Evolutionary conservation across 1,140 invertebrate genomes (phyloP).

Genomic region (Pomacea maculata): DNA sequence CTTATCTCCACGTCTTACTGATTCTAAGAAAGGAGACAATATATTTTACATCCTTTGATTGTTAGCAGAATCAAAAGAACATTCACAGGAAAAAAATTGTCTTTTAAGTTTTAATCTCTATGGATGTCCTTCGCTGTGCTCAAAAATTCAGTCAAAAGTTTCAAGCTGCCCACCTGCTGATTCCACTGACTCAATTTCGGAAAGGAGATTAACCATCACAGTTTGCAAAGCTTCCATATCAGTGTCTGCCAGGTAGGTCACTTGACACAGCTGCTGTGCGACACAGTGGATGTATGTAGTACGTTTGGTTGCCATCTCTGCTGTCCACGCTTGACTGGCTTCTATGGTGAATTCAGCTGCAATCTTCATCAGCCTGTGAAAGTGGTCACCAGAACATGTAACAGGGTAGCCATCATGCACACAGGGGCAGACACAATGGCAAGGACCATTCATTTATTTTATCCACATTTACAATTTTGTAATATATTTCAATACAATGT

Average conservation of each 20-base stretch:
- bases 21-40: no score
- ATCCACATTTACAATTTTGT: no score
- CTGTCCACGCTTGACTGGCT: conserved; percentile 65
- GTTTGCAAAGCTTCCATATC: conserved; percentile 69
- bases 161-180: conserved; percentile 65
- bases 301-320: conserved; percentile 69
- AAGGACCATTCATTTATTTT: no score
- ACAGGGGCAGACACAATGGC: no score
- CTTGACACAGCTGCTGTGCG: conserved; percentile 71
- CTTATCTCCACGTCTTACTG: no score
- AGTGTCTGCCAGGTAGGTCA: conserved; percentile 67
- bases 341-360: conserved; percentile 71
- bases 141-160: not conserved
- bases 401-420: not conserved
- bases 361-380: conserved; percentile 70
- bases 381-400: conserved; percentile 15
- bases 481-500: no score
- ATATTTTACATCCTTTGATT: no score
- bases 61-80: no score
- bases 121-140: no score
- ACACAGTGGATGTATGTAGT: conserved; percentile 72
- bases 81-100: no score
- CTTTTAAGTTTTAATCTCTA: no score
- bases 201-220: conserved; percentile 70
- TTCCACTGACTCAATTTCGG: conserved; percentile 72